Evolutionary conservation across 2,113 vertebrate species (phyloP).

Genomic region (Pelodiscus sinensis): DNA sequence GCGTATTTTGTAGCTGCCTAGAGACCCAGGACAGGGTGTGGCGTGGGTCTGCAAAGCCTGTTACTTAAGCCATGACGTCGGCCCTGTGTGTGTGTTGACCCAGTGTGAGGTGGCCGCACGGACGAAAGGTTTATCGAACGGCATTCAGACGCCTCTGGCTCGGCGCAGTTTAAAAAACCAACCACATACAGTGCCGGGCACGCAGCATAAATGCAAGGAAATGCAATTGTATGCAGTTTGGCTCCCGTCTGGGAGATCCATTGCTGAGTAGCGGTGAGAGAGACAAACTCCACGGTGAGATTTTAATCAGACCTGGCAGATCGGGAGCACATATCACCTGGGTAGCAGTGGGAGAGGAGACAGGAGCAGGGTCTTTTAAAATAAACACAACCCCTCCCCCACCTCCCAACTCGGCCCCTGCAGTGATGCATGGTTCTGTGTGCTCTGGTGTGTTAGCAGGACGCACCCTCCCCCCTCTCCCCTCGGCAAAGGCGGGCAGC

Average conservation of each 20-base stretch:
- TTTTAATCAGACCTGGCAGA: neutral
- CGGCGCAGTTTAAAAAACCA: neutral
- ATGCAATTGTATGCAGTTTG: fast-evolving
- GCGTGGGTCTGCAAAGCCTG: fast-evolving
- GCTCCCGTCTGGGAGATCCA: neutral
- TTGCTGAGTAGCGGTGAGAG: neutral
- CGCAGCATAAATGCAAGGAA: neutral
- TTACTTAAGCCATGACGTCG: neutral
- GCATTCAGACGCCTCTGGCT: neutral
- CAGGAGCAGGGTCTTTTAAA: neutral
- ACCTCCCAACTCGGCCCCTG: neutral
- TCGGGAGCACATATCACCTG: neutral
- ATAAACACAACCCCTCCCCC: neutral
- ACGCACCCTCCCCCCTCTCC: no score
- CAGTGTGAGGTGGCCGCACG: neutral
- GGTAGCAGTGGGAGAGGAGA: neutral
- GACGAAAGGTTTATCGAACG: neutral
- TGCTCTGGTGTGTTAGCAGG: fast-evolving
- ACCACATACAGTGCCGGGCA: fast-evolving
- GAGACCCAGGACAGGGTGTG: fast-evolving
- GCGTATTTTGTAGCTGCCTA: fast-evolving
- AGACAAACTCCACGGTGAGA: constrained; percentile 2
- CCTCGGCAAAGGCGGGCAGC: fast-evolving
- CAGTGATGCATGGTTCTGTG: neutral
- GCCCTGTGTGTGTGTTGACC: fast-evolving